A percentile compares a stretch with the other conserved stretches of the same genome.
phyloP scores from a whole-genome alignment of 2,888 invertebrate genomes.

The Campaea margaritaria region DNA sequence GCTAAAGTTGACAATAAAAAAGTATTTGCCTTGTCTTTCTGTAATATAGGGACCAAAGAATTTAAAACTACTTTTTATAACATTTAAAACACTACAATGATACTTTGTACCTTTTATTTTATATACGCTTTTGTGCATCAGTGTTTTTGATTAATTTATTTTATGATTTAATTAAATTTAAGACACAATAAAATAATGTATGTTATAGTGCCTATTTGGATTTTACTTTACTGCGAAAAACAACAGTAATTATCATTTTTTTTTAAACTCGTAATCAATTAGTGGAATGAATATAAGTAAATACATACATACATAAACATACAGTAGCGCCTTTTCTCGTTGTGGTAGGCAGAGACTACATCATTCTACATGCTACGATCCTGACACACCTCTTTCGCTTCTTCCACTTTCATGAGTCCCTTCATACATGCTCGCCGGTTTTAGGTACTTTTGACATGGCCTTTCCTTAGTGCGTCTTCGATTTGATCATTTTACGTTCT shows the following conservation, averaged over 20 bases:
- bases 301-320: too few relatives aligned
- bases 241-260: neutral
- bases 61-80: conserved; percentile 22
- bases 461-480: too few relatives aligned
- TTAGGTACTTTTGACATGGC: too few relatives aligned
- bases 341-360: too few relatives aligned
- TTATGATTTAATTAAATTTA: conserved; percentile 10
- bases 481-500: too few relatives aligned
- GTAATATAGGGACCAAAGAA: conserved; percentile 40
- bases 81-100: conserved; percentile 17
- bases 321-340: too few relatives aligned
- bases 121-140: conserved; percentile 30
- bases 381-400: too few relatives aligned
- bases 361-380: too few relatives aligned
- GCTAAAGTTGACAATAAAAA: conserved; percentile 7
- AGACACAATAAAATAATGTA: neutral
- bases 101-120: conserved; percentile 29
- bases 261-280: neutral
- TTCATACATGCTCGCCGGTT: too few relatives aligned
- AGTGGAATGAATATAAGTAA: too few relatives aligned
- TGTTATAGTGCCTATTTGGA: neutral
- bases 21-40: conserved; percentile 12
- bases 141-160: conserved; percentile 35
- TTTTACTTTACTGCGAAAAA: neutral
- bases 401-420: too few relatives aligned